These are phyloP conservation scores for Triplophysa yarkandensis DNA, from an alignment of 2,797 vertebrate genomes.

Conservation along the genomic window DNA sequence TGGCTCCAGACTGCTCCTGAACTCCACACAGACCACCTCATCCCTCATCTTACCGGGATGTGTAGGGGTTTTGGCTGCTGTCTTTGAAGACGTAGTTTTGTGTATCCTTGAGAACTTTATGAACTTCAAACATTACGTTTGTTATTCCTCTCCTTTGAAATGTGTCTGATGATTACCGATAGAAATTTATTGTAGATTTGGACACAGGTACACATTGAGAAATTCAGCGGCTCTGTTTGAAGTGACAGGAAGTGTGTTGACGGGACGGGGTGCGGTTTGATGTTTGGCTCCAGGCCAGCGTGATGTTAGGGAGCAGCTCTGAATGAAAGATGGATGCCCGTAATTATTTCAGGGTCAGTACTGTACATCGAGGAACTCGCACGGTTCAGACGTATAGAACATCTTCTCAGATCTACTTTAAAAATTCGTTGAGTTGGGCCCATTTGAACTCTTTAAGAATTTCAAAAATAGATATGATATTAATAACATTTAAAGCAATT, in stretches of 20 bases:
- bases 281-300: conserved; percentile 60
- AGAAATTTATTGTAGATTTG: not conserved
- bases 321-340: conserved; percentile 55
- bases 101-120: too few species aligned
- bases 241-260: conserved; percentile 37
- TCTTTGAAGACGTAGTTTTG: too few species aligned
- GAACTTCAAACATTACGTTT: not conserved
- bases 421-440: not conserved
- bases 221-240: conserved; percentile 27
- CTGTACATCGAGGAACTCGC: conserved; percentile 8
- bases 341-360: conserved; percentile 54
- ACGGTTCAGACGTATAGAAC: conserved; percentile 28
- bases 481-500: too few species aligned
- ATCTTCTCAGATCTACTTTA: conserved; percentile 22
- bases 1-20: conserved; percentile 75
- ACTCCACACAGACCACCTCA: conserved; percentile 23
- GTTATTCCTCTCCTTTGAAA: not conserved
- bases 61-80: conserved; percentile 18
- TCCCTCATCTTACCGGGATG: not conserved
- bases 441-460: too few species aligned
- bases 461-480: too few species aligned
- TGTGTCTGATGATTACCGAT: not conserved
- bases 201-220: conserved; percentile 8
- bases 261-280: conserved; percentile 32
- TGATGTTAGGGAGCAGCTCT: conserved; percentile 59